These are phyloP conservation scores for Heliothis virescens DNA, from an alignment of 1,140 invertebrate species.

Conservation along the genomic window DNA sequence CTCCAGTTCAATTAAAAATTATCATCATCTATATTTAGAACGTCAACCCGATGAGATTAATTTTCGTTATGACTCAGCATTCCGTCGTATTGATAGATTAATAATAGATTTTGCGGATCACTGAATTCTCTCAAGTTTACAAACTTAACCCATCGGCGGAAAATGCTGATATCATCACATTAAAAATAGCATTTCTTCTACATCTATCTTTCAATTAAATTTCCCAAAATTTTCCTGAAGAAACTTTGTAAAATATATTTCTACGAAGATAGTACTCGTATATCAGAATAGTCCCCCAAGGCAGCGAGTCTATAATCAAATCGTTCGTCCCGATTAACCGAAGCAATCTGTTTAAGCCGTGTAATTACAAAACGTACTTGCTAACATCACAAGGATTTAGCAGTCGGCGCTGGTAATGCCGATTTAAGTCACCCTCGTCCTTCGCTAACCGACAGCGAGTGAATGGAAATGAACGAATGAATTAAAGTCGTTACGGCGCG, in stretches of 20 bases:
- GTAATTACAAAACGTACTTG: slow-evolving; percentile 75
- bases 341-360: slow-evolving; percentile 70
- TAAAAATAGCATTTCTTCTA: background rate
- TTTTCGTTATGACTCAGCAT: slow-evolving; percentile 24
- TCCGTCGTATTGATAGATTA: slow-evolving; percentile 27
- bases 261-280: background rate
- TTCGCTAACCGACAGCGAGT: slow-evolving; percentile 59
- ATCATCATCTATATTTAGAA: slow-evolving; percentile 3
- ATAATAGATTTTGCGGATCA: slow-evolving; percentile 44
- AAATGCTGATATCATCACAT: slow-evolving; percentile 26
- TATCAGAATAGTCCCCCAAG: slow-evolving; percentile 30
- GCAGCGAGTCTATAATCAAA: slow-evolving; percentile 53
- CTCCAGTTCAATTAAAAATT: background rate
- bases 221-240: too few species aligned
- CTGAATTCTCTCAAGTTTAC: slow-evolving; percentile 16
- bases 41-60: slow-evolving; percentile 27
- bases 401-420: slow-evolving; percentile 66
- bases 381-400: slow-evolving; percentile 69
- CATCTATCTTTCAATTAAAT: too few species aligned
- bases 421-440: slow-evolving; percentile 68
- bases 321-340: slow-evolving; percentile 63
- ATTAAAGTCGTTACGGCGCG: slow-evolving; percentile 69
- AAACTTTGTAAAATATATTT: too few species aligned
- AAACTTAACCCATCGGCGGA: slow-evolving; percentile 13
- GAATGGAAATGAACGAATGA: slow-evolving; percentile 73